These are phyloP conservation scores for Pseudochromis fuscus DNA, from an alignment of 2,797 vertebrate genomes.

Conservation along the genomic window DNA sequence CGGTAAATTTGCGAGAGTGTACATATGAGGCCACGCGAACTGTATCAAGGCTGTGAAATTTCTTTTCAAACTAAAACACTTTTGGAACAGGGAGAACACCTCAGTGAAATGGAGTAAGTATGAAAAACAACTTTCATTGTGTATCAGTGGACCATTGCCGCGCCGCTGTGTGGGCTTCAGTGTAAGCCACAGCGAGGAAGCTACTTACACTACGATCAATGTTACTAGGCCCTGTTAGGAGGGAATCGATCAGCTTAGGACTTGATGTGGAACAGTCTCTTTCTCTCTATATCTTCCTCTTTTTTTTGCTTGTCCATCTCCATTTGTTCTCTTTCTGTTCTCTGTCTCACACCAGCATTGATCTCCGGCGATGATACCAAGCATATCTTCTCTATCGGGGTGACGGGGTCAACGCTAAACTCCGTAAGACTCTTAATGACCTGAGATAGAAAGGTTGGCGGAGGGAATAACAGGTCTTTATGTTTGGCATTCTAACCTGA, in stretches of 20 bases:
- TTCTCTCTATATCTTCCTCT: slow-evolving; percentile 60
- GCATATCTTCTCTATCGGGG: slow-evolving; percentile 62
- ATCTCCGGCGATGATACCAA: slow-evolving; percentile 58
- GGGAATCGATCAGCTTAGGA: slow-evolving; percentile 81
- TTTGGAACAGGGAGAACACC: neutral
- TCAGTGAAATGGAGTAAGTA: slow-evolving; percentile 9
- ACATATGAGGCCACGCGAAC: slow-evolving; percentile 12
- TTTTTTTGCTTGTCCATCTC: slow-evolving; percentile 60
- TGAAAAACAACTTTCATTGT: slow-evolving; percentile 37
- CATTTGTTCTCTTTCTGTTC: slow-evolving; percentile 57
- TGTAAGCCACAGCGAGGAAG: slow-evolving; percentile 73
- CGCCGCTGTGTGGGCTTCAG: slow-evolving; percentile 61
- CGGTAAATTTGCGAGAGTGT: slow-evolving; percentile 36
- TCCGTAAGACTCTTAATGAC: slow-evolving; percentile 63
- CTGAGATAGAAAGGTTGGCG: slow-evolving; percentile 1
- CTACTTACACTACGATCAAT: slow-evolving; percentile 82
- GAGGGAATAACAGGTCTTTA: slow-evolving; percentile 55
- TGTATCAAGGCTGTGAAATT: slow-evolving; percentile 13
- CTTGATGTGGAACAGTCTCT: slow-evolving; percentile 76
- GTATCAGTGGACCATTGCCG: slow-evolving; percentile 43
- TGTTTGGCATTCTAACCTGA: slow-evolving; percentile 39
- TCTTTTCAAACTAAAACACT: slow-evolving; percentile 18
- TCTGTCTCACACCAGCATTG: slow-evolving; percentile 61
- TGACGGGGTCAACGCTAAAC: slow-evolving; percentile 65
- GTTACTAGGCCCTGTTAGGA: slow-evolving; percentile 77